phyloP scores from a whole-genome alignment of 1,140 invertebrate genomes.

The Eueides isabella region DNA sequence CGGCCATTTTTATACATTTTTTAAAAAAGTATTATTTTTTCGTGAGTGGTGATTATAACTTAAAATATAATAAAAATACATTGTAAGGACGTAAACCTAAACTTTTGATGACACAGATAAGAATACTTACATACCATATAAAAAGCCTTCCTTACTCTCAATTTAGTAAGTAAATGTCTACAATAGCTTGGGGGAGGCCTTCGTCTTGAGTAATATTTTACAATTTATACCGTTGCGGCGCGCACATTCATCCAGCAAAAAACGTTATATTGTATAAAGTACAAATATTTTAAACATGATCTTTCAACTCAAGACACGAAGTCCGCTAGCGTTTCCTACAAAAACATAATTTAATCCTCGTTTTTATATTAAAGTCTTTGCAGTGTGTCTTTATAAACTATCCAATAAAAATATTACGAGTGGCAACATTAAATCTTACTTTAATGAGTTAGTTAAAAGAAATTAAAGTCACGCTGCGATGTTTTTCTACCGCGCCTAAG shows the following conservation, averaged over 20 bases:
- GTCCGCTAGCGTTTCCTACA: background rate
- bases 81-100: background rate
- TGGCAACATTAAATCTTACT: background rate
- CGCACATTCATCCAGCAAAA: background rate
- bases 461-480: background rate
- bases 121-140: background rate
- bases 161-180: background rate
- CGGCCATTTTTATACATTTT: too few species aligned
- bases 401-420: background rate
- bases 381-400: slow-evolving; percentile 3
- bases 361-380: slow-evolving; percentile 3
- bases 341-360: background rate
- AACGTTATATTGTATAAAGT: background rate
- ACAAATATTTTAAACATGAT: background rate
- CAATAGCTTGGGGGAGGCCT: background rate
- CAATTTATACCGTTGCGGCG: background rate
- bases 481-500: background rate
- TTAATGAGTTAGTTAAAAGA: background rate
- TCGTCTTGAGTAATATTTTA: background rate
- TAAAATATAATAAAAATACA: background rate
- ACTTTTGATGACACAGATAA: background rate
- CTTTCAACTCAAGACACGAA: background rate
- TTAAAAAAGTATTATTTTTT: too few species aligned
- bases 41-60: too few species aligned
- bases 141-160: background rate